phyloP scores from a whole-genome alignment of 23 tunicate genomes.

The Clavelina lepadiformis region DNA sequence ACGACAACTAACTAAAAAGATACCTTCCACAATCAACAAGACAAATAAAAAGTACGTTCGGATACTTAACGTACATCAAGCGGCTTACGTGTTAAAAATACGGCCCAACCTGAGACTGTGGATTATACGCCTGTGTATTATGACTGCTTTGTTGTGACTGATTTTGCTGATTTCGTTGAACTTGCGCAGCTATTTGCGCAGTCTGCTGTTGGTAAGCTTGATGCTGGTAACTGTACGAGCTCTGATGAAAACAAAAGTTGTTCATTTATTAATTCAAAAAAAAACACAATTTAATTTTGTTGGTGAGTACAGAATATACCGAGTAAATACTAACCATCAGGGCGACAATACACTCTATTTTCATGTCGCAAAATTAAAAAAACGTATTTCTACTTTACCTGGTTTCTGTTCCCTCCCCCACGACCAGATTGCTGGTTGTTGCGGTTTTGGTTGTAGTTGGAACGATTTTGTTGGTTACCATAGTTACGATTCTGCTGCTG shows the following conservation, averaged over 20 bases:
- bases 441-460: conserved; percentile 12
- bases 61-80: too few species aligned
- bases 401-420: background rate
- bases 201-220: conserved; percentile 72
- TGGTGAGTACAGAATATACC: too few species aligned
- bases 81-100: too few species aligned
- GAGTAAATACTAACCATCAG: too few species aligned
- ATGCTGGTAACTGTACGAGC: conserved; percentile 27
- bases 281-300: too few species aligned
- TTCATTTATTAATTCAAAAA: too few species aligned
- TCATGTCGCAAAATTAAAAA: background rate
- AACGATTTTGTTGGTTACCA: background rate
- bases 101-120: conserved; percentile 49
- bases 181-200: conserved; percentile 35
- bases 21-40: too few species aligned
- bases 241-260: too few species aligned
- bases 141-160: conserved; percentile 21
- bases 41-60: too few species aligned
- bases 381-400: background rate
- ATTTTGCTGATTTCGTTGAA: conserved; percentile 1
- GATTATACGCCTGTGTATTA: conserved; percentile 27
- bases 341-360: background rate
- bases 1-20: too few species aligned
- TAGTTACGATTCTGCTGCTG: conserved; percentile 12
- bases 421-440: conserved; percentile 1